Evolutionary conservation across 2,113 vertebrate species (phyloP).

Genomic region (Diadophis punctatus): DNA sequence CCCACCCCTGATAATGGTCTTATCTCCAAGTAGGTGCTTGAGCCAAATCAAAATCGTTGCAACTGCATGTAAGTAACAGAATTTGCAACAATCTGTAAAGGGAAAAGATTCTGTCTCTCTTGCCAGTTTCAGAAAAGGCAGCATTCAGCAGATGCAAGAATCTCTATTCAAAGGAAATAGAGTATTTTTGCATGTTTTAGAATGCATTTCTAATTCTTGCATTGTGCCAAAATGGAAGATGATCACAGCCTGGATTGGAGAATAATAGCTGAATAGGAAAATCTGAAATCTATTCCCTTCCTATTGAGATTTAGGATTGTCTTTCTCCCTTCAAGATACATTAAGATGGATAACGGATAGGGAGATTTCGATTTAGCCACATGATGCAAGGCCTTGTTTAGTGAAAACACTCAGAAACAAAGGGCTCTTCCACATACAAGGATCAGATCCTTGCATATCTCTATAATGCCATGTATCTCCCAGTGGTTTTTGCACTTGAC

Average conservation of each 20-base stretch:
- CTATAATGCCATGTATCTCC: neutral
- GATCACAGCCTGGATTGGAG: neutral
- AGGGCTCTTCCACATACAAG: neutral
- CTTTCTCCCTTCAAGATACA: neutral
- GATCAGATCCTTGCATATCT: neutral
- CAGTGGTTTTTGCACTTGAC: neutral
- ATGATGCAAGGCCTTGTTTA: neutral
- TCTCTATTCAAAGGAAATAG: neutral
- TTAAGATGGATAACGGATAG: neutral
- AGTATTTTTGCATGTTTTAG: neutral
- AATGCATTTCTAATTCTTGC: neutral
- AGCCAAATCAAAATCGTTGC: neutral
- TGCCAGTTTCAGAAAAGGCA: too few species aligned
- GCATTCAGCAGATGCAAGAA: neutral
- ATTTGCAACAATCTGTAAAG: neutral
- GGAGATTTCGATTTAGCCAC: neutral
- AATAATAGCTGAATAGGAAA: neutral
- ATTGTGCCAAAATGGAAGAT: neutral
- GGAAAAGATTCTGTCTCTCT: neutral
- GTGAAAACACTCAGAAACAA: neutral
- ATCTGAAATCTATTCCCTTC: neutral
- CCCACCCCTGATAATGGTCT: neutral
- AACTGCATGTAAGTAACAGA: neutral
- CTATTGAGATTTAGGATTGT: neutral
- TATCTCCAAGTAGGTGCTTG: neutral